phyloP scores from a whole-genome alignment of 1,140 invertebrate genomes.

The Triops longicaudatus region DNA sequence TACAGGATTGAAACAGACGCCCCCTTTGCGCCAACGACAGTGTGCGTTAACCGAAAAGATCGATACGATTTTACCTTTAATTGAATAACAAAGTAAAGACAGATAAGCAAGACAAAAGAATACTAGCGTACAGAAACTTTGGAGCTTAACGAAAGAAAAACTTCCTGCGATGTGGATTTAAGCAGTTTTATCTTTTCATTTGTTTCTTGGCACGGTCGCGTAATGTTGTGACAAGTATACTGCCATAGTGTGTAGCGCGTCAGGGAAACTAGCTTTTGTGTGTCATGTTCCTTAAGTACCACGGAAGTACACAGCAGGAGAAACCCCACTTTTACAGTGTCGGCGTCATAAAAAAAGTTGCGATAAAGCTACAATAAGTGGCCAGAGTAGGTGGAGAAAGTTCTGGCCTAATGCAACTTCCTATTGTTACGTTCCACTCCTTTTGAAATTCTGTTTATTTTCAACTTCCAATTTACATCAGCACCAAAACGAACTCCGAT shows the following conservation, averaged over 20 bases:
- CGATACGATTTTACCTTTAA: too few species aligned
- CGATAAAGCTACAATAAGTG: too few species aligned
- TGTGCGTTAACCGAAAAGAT: too few species aligned
- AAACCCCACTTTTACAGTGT: neutral
- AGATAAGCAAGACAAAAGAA: neutral
- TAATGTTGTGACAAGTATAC: neutral
- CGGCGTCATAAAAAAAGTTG: neutral
- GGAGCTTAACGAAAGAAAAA: neutral
- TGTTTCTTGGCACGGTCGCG: neutral
- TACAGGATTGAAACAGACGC: too few species aligned
- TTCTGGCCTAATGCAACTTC: too few species aligned
- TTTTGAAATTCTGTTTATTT: too few species aligned
- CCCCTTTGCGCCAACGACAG: too few species aligned
- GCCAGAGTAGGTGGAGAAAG: too few species aligned
- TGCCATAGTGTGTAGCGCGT: neutral
- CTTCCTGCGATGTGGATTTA: neutral
- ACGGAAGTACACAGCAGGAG: neutral
- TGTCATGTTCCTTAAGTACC: constrained; percentile 8
- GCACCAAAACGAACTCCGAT: too few species aligned
- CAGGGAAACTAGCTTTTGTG: neutral
- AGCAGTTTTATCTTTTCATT: neutral
- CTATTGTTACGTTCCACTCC: too few species aligned
- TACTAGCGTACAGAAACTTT: neutral
- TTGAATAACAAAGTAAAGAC: too few species aligned
- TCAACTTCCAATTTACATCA: too few species aligned